Conservation (phyloP, 2,113 vertebrate species). For the Ctenomys sociabilis region DNA sequence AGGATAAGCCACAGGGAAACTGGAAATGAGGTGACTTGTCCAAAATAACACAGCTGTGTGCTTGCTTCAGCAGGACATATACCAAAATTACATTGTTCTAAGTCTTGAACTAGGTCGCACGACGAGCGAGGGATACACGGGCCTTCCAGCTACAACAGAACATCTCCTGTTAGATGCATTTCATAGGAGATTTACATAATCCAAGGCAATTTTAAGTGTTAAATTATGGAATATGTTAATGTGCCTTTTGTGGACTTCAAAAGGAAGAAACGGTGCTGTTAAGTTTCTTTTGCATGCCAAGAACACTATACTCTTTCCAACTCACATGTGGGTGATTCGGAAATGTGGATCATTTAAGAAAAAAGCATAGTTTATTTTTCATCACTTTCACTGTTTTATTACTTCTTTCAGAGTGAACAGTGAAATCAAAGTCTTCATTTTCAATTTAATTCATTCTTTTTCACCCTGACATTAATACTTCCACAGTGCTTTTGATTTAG, state of each 20-base stretch:
- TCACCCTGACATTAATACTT: background rate
- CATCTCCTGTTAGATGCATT: background rate
- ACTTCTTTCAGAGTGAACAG: conserved; percentile 33
- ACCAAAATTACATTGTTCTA: background rate
- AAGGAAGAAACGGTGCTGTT: conserved; percentile 31
- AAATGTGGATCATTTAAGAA: conserved; percentile 35
- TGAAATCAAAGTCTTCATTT: conserved; percentile 39
- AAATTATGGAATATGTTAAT: conserved; percentile 64
- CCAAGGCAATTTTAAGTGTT: conserved; percentile 56
- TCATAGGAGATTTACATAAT: conserved; percentile 49
- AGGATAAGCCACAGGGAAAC: conserved; percentile 31
- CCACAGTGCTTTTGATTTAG: background rate
- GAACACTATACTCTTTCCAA: conserved; percentile 52
- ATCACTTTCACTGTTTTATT: conserved; percentile 30
- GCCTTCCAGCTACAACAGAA: background rate
- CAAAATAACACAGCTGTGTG: background rate
- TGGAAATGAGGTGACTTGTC: background rate
- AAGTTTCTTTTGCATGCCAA: conserved; percentile 48
- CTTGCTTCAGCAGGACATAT: background rate
- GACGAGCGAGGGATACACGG: background rate
- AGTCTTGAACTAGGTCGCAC: background rate
- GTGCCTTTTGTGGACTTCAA: conserved; percentile 64
- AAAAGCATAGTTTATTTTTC: conserved; percentile 7
- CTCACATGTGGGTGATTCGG: conserved; percentile 48
- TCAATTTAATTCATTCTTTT: background rate